Evolutionary conservation across 1,140 invertebrate species (phyloP).

Genomic region (Drosophila trapezifrons): DNA sequence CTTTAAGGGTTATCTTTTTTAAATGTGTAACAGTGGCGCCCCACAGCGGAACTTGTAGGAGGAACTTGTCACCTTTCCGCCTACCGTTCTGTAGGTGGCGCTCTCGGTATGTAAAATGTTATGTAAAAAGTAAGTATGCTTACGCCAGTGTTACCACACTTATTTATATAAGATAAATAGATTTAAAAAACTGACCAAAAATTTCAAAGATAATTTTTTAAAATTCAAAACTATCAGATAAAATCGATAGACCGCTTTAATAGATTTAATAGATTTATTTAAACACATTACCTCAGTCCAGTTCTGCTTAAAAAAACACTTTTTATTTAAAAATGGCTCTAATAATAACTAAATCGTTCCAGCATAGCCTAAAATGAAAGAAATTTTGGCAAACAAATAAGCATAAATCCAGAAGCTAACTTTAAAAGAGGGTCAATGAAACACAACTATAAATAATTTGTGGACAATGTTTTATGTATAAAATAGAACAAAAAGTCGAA

Average conservation of each 20-base stretch:
- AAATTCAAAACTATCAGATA: too few species aligned
- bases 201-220: too few species aligned
- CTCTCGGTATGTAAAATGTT: rapidly evolving
- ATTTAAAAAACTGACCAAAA: not conserved
- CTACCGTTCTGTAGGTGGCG: not conserved
- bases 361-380: not conserved
- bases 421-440: not conserved
- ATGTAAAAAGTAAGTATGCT: not conserved
- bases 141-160: not conserved
- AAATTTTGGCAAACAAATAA: too few species aligned
- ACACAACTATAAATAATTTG: not conserved
- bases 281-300: too few species aligned
- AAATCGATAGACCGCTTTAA: too few species aligned
- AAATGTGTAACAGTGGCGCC: not conserved
- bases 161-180: not conserved
- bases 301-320: too few species aligned
- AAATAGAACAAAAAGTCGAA: not conserved
- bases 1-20: too few species aligned
- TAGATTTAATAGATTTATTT: too few species aligned
- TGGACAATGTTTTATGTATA: constrained; percentile 1
- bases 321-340: too few species aligned
- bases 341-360: not conserved
- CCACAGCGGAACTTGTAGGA: not conserved
- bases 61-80: too few species aligned
- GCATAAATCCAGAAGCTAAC: not conserved